A percentile compares a stretch with the other conserved stretches of the same genome.
Conservation (phyloP, 2,797 vertebrate species). For the Zalophus californianus region DNA sequence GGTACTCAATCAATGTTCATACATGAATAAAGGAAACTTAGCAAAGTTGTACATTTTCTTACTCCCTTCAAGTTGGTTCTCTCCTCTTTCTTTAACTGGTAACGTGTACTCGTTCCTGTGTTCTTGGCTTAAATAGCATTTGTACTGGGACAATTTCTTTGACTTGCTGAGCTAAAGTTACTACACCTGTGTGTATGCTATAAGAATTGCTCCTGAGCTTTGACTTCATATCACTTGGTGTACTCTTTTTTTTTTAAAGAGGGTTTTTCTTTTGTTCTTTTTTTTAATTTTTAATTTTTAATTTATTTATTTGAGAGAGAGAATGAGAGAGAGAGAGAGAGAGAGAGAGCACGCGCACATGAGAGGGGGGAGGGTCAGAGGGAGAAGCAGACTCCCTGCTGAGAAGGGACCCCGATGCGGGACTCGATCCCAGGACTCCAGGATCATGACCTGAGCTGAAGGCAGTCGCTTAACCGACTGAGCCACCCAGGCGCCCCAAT, state of each 20-base stretch:
- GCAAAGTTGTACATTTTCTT: not conserved
- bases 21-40: not conserved
- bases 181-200: not conserved
- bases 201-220: not conserved
- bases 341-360: too few species aligned
- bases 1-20: not conserved
- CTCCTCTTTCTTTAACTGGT: not conserved
- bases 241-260: not conserved
- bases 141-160: not conserved
- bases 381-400: too few species aligned
- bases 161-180: not conserved
- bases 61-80: not conserved
- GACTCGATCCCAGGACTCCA: too few species aligned
- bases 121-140: not conserved
- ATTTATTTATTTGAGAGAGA: too few species aligned
- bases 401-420: too few species aligned
- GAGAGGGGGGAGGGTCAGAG: too few species aligned
- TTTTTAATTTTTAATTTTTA: too few species aligned
- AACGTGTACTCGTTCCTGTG: not conserved
- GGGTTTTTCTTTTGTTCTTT: too few species aligned
- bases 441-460: too few species aligned
- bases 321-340: too few species aligned
- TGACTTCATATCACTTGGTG: not conserved
- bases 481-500: too few species aligned
- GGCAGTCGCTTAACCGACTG: too few species aligned